Conservation (phyloP, 2,888 invertebrate genomes). For the Acleris cristana region DNA sequence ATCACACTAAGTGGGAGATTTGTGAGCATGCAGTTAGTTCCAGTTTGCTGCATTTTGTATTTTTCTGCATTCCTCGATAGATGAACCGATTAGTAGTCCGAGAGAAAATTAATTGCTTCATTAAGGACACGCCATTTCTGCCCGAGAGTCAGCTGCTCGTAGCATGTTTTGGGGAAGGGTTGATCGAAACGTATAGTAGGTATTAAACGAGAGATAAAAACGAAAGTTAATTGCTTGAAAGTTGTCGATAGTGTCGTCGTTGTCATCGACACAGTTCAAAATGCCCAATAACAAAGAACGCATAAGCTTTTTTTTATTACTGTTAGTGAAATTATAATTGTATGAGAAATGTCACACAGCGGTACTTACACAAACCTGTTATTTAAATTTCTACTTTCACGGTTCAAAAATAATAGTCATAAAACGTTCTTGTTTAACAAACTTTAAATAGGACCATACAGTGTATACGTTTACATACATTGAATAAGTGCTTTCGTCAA, state of each 20-base stretch:
- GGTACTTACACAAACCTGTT: background rate
- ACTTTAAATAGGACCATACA: no score
- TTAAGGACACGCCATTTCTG: background rate
- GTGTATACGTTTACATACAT: no score
- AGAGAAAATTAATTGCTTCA: slow-evolving; percentile 8
- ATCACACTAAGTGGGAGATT: slow-evolving; percentile 6
- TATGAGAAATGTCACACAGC: background rate
- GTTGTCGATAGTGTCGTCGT: background rate
- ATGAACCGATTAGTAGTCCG: slow-evolving; percentile 13
- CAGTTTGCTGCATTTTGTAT: slow-evolving; percentile 17
- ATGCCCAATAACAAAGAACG: background rate
- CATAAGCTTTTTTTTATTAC: background rate
- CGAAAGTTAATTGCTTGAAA: background rate
- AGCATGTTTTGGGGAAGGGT: no score
- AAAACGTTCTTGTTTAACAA: background rate
- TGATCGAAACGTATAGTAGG: background rate
- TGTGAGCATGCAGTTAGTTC: slow-evolving; percentile 7
- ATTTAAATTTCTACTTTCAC: slow-evolving; percentile 21
- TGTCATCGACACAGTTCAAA: background rate
- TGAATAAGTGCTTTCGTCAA: no score
- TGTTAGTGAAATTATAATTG: background rate
- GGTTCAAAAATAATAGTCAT: background rate
- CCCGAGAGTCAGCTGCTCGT: no score
- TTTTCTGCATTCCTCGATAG: slow-evolving; percentile 18
- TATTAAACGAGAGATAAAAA: background rate